A percentile compares a stretch with the other conserved stretches of the same genome.
Conservation (phyloP, 1,140 invertebrate genomes). For the Drosophila nebulosa region DNA sequence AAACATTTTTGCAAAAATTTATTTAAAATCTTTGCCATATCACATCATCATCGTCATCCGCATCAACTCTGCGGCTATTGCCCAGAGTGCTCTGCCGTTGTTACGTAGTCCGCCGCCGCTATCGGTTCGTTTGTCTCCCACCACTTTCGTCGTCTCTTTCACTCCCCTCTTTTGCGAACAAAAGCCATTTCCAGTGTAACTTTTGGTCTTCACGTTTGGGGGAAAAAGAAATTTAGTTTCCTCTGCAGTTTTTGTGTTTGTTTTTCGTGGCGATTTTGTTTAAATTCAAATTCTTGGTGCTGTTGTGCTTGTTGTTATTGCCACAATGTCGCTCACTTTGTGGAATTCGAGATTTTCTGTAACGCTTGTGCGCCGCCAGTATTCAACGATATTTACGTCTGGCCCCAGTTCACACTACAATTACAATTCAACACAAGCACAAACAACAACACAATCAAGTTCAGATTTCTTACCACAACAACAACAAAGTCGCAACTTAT, state of each 20-base stretch:
- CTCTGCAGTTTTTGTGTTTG: conserved; percentile 4
- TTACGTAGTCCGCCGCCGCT: conserved; percentile 57
- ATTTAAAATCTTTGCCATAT: not conserved
- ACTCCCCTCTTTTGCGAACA: not conserved
- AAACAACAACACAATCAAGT: conserved; percentile 16
- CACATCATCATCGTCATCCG: conserved; percentile 25
- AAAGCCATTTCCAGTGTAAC: conserved; percentile 40
- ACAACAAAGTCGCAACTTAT: not conserved
- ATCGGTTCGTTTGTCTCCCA: conserved; percentile 32
- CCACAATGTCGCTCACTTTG: conserved; percentile 52
- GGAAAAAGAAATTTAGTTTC: conserved; percentile 40
- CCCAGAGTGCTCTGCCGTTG: conserved; percentile 32
- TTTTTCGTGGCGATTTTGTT: not conserved
- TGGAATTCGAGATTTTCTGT: conserved; percentile 67
- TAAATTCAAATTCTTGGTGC: not conserved
- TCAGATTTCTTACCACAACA: conserved; percentile 12
- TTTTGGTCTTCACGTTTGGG: conserved; percentile 16
- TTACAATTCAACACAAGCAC: conserved; percentile 15
- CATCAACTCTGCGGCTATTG: conserved; percentile 31
- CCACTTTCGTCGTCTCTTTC: conserved; percentile 40
- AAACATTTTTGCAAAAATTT: not conserved
- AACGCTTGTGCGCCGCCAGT: conserved; percentile 61
- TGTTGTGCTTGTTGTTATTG: not conserved
- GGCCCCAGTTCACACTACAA: conserved; percentile 16
- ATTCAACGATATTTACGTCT: conserved; percentile 63